Conservation (phyloP, 2,888 invertebrate genomes). For the Rhingia rostrata region DNA sequence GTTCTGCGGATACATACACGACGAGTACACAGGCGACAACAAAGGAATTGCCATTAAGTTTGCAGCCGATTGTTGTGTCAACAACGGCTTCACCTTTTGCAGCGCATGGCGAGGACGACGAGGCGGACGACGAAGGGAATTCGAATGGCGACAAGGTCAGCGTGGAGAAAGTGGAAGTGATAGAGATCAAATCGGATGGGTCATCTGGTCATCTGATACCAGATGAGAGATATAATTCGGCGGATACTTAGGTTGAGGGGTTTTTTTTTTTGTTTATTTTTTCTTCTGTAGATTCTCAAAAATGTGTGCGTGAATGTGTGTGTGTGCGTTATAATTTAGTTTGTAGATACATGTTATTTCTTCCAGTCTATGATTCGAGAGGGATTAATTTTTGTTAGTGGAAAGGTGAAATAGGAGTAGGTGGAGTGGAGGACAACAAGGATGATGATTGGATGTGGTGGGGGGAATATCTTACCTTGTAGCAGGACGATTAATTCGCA, state of each 20-base stretch:
- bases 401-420: too few relatives aligned
- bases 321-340: conserved; percentile 9
- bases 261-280: neutral
- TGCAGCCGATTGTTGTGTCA: conserved; percentile 80
- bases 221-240: conserved; percentile 61
- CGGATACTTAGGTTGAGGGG: conserved; percentile 42
- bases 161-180: conserved; percentile 83
- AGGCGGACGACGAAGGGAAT: conserved; percentile 9
- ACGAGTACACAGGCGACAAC: conserved; percentile 74
- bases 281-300: conserved; percentile 27
- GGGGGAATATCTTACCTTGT: too few relatives aligned
- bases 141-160: conserved; percentile 76
- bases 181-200: conserved; percentile 83
- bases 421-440: too few relatives aligned
- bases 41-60: conserved; percentile 76
- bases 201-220: conserved; percentile 81
- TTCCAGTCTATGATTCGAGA: neutral
- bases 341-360: neutral
- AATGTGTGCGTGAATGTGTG: conserved; percentile 25
- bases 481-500: too few relatives aligned
- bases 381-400: too few relatives aligned
- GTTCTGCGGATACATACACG: conserved; percentile 76
- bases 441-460: too few relatives aligned
- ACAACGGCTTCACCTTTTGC: conserved; percentile 77
- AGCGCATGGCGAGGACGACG: conserved; percentile 57